These are phyloP conservation scores for Eutolmus rufibarbis DNA, from an alignment of 2,888 invertebrate genomes.

Conservation along the genomic window DNA sequence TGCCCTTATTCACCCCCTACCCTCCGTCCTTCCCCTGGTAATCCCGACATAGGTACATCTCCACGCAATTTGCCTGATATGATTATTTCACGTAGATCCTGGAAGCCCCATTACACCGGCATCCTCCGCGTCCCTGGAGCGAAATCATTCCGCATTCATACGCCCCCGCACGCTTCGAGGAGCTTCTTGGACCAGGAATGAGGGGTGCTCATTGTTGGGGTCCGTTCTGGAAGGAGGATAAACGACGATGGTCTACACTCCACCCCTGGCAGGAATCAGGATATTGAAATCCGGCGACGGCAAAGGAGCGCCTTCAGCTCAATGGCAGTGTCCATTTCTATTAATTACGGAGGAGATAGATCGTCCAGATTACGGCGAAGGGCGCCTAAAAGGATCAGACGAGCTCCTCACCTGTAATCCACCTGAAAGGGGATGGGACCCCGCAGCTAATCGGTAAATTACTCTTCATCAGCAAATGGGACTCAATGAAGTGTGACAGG, in stretches of 20 bases:
- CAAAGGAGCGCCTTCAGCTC: background rate
- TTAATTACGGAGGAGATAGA: background rate
- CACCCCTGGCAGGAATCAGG: background rate
- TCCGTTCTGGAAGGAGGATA: background rate
- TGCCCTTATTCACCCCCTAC: background rate
- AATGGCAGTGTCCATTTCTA: background rate
- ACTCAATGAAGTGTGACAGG: background rate
- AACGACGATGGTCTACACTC: background rate
- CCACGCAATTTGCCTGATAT: background rate
- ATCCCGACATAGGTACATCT: background rate
- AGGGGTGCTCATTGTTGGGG: background rate
- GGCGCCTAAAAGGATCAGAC: background rate
- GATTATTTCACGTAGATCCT: background rate
- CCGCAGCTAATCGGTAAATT: background rate
- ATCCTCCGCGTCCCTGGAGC: background rate
- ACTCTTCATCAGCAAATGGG: background rate
- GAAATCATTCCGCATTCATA: background rate
- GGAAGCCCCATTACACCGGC: background rate
- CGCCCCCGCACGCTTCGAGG: background rate
- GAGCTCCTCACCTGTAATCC: background rate
- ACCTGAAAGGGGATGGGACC: background rate
- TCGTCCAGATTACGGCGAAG: background rate
- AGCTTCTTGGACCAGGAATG: background rate
- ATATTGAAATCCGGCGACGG: background rate
- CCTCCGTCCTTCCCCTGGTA: background rate